Conservation (phyloP, 1,140 invertebrate species). For the Habropoda laboriosa region DNA sequence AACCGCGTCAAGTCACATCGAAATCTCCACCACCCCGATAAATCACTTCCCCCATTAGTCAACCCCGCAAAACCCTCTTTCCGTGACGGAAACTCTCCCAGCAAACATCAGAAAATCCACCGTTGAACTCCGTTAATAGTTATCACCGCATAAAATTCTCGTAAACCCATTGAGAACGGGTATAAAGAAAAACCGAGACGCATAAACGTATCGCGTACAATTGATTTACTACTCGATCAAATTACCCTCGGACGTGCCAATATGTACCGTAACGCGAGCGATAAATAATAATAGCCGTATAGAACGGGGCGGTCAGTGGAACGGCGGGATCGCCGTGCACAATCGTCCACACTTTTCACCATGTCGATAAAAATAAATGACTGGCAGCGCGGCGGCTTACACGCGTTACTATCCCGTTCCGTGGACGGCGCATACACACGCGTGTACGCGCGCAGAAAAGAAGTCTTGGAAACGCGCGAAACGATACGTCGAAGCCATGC, state of each 20-base stretch:
- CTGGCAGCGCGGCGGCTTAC: slow-evolving; percentile 7
- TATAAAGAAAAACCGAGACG: neutral
- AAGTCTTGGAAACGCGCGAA: slow-evolving; percentile 60
- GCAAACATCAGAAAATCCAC: no score
- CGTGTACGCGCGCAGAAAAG: slow-evolving; percentile 17
- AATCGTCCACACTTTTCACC: slow-evolving; percentile 29
- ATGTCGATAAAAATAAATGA: slow-evolving; percentile 23
- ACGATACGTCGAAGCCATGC: slow-evolving; percentile 54
- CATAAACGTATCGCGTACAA: neutral
- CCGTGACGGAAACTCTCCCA: no score
- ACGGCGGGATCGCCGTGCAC: neutral
- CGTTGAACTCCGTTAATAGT: neutral
- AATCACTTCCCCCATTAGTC: no score
- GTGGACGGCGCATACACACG: slow-evolving; percentile 19
- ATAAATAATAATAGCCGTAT: slow-evolving; percentile 30
- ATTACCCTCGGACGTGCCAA: neutral
- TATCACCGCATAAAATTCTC: neutral
- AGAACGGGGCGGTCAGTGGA: neutral
- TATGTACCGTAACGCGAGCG: neutral
- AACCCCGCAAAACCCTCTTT: no score
- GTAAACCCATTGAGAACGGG: neutral
- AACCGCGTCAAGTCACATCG: no score
- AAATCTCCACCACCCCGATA: no score
- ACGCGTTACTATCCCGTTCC: slow-evolving; percentile 16
- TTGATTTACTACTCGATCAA: slow-evolving; percentile 14